These are phyloP conservation scores for Dendrolimus punctatus DNA, from an alignment of 1,140 invertebrate genomes.

Conservation along the genomic window DNA sequence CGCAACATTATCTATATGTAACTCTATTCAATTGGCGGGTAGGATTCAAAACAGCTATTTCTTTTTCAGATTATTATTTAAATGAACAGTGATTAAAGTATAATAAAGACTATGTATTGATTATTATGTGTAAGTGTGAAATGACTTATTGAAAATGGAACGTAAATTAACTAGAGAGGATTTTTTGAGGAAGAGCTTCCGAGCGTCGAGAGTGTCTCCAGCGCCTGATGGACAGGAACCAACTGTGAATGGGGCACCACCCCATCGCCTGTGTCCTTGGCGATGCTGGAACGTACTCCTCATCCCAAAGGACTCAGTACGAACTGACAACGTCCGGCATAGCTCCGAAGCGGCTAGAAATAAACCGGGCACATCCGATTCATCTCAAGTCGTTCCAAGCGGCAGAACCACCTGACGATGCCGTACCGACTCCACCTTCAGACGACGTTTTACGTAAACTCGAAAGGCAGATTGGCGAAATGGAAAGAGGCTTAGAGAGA, in stretches of 20 bases:
- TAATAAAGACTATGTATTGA: conserved; percentile 23
- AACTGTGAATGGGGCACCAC: conserved; percentile 48
- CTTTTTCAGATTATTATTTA: too few relatives aligned
- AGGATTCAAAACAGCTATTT: too few relatives aligned
- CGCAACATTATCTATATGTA: too few relatives aligned
- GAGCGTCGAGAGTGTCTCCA: conserved; percentile 46
- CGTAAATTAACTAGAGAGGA: conserved; percentile 66
- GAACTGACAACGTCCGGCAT: conserved; percentile 53
- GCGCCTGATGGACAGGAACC: conserved; percentile 38
- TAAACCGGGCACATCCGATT: conserved; percentile 58
- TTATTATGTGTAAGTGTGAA: conserved; percentile 21
- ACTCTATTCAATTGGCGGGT: too few relatives aligned
- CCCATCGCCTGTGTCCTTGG: conserved; percentile 64
- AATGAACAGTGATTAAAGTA: conserved; percentile 17
- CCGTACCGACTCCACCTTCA: conserved; percentile 43
- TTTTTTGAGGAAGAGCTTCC: conserved; percentile 68
- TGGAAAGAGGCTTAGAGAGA: conserved; percentile 62
- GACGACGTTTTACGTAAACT: conserved; percentile 61
- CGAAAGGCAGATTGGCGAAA: conserved; percentile 65
- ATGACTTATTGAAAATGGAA: conserved; percentile 53
- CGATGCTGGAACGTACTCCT: conserved; percentile 60
- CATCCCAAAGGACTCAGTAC: conserved; percentile 44
- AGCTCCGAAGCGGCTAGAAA: conserved; percentile 58
- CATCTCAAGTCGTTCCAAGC: conserved; percentile 65
- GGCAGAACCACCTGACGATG: conserved; percentile 55